Percentiles rank a stretch among this genome's conserved stretches.
Evolutionary conservation across 2,113 vertebrate genomes (phyloP).

Genomic region (Dascyllus trimaculatus): DNA sequence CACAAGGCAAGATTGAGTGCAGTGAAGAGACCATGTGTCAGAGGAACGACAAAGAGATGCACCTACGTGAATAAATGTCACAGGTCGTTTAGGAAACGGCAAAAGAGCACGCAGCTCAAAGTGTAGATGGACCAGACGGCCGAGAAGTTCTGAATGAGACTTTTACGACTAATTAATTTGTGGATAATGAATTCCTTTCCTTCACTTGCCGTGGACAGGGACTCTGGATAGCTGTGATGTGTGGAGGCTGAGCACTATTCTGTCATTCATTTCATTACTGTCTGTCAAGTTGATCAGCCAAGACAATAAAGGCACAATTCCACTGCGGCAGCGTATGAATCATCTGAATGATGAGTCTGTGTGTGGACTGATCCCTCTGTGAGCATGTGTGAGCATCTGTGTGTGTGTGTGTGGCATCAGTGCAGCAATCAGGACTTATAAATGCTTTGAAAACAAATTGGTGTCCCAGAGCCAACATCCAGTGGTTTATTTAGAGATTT

Average conservation of each 20-base stretch:
- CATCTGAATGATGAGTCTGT: conserved; percentile 58
- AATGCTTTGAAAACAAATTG: conserved; percentile 59
- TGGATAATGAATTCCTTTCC: conserved; percentile 59
- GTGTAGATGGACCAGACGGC: conserved; percentile 37
- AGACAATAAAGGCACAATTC: conserved; percentile 60
- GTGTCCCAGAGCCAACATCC: conserved; percentile 46
- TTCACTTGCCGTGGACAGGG: conserved; percentile 32
- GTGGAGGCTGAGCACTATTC: conserved; percentile 41
- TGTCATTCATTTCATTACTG: conserved; percentile 75
- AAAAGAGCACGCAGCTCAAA: neutral
- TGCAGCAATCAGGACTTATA: conserved; percentile 34
- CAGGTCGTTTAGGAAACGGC: conserved; percentile 23
- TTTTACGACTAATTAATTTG: conserved; percentile 65
- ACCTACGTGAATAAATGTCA: conserved; percentile 24
- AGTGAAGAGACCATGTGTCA: conserved; percentile 8
- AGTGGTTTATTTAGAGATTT: conserved; percentile 65
- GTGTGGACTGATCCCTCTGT: conserved; percentile 30
- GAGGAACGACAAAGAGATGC: conserved; percentile 6
- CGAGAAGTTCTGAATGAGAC: conserved; percentile 38
- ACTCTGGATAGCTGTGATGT: conserved; percentile 11
- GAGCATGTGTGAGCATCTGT: neutral
- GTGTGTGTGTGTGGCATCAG: conserved; percentile 12
- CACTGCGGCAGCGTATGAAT: conserved; percentile 48
- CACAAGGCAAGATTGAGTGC: conserved; percentile 44
- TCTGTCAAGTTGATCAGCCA: conserved; percentile 65